Evolutionary conservation across 1,140 invertebrate species (phyloP), one percentile per base, ranked within the genome.

Genomic region (Ericerus pela): DNA sequence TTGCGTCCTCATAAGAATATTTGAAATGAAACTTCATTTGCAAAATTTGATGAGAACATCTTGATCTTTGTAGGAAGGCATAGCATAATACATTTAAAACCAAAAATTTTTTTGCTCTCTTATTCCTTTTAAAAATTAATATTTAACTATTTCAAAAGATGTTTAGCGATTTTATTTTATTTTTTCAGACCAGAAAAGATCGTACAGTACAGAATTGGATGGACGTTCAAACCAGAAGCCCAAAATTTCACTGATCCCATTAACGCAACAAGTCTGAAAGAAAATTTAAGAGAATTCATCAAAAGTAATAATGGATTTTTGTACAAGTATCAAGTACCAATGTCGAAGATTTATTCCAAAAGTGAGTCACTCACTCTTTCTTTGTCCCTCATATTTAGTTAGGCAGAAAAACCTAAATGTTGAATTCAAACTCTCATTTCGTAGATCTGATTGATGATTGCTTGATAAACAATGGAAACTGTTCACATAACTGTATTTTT

Each of bases 401-500:
- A n/a, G n/a, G n/a, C n/a, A n/a, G n/a, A n/a, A n/a, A n/a, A n/a
- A n/a, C n/a, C n/a, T n/a, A n/a, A n/a, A n/a, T n/a, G n/a, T n/a
- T n/a, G n/a, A n/a, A n/a, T n/a, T n/a, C n/a, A n/a, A n/a, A n/a
- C n/a, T n/a, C n/a, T n/a, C n/a, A 56, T 27, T 31, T 62, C 67
- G 11, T 58, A 71, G 69, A 68, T 54, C 70, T 87, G 16, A 61
- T 79, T 1, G 84, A 91, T 70, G 68, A 80, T 26, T 93, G 89
- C 69, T 77, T 82, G 64, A 74, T 78, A 37, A 74, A 80, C 60
- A 85, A 84, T 63, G 77, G 84, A 55, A 76, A 74, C 2, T 93
- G 89, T 65, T 77, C 84, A 56, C 77, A 87, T 66, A 70, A 75
- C 8, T 93, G 89, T 66, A 69, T 73, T 30, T 89, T 84, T 62